Evolutionary conservation across 2,113 vertebrate species (phyloP), one percentile per base, ranked within the genome.

Genomic region (Symphodus melops): DNA sequence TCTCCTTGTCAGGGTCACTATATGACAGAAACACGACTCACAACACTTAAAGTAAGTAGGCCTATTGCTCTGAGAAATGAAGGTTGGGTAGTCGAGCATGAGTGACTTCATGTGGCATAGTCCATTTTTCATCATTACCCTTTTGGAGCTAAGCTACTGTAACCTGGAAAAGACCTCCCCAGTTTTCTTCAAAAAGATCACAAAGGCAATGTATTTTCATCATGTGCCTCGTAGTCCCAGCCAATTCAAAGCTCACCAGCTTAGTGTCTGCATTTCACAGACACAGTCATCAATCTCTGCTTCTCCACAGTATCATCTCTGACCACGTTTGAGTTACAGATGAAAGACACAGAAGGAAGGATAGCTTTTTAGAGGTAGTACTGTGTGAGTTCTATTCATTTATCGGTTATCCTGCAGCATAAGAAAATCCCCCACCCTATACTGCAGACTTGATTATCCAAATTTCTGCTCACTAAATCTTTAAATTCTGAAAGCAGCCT

Each of bases 61-160:
- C 28, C 28, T 33, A 16, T 10, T 36, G 28, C 52, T 77, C 57
- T 68, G 69, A 71, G 68, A 83, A 33, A 14, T 2, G 23, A 25
- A 65, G 70, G 53, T 53, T 70, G 70, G 51, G 60, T 57, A 71
- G 57, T 61, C 79, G 72, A 81, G 71, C 75, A 81, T 72, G 52
- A 68, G 60, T 83, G 69, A 83, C 68, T 88, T 79, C 73, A 86
- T 85, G 51, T 49, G 49, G 68, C 69, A 39, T 20, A 63, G 69
- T 89, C 58, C 73, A 83, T 89, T 86, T 86, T 72, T 88, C 72
- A 83, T 90, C 65, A 88, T 87, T 89, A 85, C 82, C 80, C 80
- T 79, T 83, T 58, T 60, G 82, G 51, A 84, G 52, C 37, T 44
- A 46, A 68, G 77, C 62, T 71, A 79, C 57, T 72, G 60, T 61